Percentiles rank a stretch among this genome's conserved stretches.
phyloP scores from a whole-genome alignment of 2,797 vertebrate species.

The Adelosebastes latens region DNA sequence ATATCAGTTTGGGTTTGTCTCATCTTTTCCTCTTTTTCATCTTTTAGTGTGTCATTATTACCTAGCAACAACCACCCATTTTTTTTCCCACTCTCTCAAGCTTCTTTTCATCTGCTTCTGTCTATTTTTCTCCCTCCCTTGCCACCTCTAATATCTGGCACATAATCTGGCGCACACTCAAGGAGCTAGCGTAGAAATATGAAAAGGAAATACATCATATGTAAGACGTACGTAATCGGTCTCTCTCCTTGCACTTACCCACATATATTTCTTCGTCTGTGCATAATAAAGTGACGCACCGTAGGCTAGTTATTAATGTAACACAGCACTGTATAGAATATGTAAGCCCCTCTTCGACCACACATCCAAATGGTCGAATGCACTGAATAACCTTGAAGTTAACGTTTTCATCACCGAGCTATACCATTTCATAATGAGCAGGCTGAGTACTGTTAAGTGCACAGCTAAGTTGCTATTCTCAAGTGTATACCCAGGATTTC shows the following conservation, averaged over 20 bases:
- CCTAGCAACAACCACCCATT: slow-evolving; percentile 46
- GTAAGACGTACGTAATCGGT: slow-evolving; percentile 15
- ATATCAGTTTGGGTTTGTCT: slow-evolving; percentile 3
- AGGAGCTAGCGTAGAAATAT: slow-evolving; percentile 32
- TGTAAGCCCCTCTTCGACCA: neutral
- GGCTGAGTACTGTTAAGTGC: slow-evolving; percentile 10
- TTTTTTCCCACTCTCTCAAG: neutral
- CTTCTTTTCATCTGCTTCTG: slow-evolving; percentile 42
- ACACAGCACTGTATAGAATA: neutral
- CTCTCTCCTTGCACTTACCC: slow-evolving; percentile 23
- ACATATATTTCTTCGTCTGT: slow-evolving; percentile 15
- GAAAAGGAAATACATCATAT: slow-evolving; percentile 54
- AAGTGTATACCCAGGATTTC: slow-evolving; percentile 23
- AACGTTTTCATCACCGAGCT: neutral
- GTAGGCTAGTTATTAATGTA: slow-evolving; percentile 15
- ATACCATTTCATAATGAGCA: slow-evolving; percentile 26
- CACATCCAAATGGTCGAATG: neutral
- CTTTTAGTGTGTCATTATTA: slow-evolving; percentile 45
- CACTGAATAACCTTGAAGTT: slow-evolving; percentile 4
- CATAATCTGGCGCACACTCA: slow-evolving; percentile 51
- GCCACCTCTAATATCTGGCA: slow-evolving; percentile 57
- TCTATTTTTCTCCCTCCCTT: slow-evolving; percentile 40
- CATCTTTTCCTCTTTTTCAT: slow-evolving; percentile 28
- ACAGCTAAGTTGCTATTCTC: slow-evolving; percentile 12
- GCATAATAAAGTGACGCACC: slow-evolving; percentile 9